These are phyloP conservation scores for Botia kubotai DNA, from an alignment of 2,797 vertebrate genomes.

Conservation along the genomic window DNA sequence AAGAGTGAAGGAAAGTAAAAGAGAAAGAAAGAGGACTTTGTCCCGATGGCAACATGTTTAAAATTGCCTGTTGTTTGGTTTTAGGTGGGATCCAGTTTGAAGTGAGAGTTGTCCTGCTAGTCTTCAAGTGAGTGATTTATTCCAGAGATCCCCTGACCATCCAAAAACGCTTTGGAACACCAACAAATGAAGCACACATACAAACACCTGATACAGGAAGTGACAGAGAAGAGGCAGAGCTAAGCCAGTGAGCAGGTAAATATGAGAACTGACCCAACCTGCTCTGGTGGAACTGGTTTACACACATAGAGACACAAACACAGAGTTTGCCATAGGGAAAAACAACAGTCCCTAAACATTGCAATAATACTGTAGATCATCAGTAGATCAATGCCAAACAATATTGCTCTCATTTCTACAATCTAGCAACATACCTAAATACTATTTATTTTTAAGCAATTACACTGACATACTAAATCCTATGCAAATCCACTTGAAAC, in stretches of 20 bases:
- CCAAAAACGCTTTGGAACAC: constrained; percentile 13
- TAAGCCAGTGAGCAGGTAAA: constrained; percentile 70
- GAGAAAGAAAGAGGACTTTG: constrained; percentile 69
- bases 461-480: not conserved
- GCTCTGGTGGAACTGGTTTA: constrained; percentile 62
- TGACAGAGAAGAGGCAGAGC: constrained; percentile 66
- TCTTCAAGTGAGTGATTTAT: constrained; percentile 6
- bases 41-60: constrained; percentile 47
- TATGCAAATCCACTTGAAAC: not conserved
- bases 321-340: not conserved
- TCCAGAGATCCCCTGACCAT: constrained; percentile 21
- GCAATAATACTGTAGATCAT: not conserved
- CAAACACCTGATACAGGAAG: constrained; percentile 72
- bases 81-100: not conserved
- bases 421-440: not conserved
- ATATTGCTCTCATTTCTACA: not conserved
- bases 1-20: constrained; percentile 38
- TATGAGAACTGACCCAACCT: constrained; percentile 75
- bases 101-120: not conserved
- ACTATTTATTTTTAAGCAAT: not conserved
- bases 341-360: not conserved
- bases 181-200: constrained; percentile 64
- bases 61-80: not conserved
- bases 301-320: constrained; percentile 17
- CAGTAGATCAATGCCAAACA: not conserved